phyloP scores from a whole-genome alignment of 2,888 invertebrate species.

The Chrysolina oricalcia region DNA sequence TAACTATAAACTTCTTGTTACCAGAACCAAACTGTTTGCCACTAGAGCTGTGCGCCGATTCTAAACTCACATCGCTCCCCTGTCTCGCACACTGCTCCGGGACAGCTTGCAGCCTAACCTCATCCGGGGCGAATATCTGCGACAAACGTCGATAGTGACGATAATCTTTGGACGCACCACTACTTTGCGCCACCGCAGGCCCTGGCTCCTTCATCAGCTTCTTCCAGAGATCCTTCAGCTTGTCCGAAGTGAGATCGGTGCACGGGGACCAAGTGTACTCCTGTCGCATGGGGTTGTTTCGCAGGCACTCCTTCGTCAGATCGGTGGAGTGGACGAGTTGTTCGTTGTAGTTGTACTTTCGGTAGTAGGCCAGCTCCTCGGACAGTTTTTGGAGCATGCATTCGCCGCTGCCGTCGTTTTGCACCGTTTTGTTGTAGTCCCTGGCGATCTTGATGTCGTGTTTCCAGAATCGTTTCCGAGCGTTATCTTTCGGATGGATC shows the following conservation, averaged over 20 bases:
- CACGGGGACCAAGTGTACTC: conserved; percentile 65
- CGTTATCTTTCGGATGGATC: conserved; percentile 71
- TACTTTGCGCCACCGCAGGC: neutral
- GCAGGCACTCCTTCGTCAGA: conserved; percentile 54
- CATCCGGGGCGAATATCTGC: conserved; percentile 52
- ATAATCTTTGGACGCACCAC: neutral
- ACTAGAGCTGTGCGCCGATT: conserved; percentile 32
- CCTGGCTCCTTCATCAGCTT: conserved; percentile 31
- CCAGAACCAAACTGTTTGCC: conserved; percentile 36
- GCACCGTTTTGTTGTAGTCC: conserved; percentile 73
- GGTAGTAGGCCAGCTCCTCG: conserved; percentile 65
- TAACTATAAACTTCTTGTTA: conserved; percentile 59
- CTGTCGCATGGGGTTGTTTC: conserved; percentile 50
- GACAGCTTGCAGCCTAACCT: conserved; percentile 33
- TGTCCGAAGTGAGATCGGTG: conserved; percentile 40
- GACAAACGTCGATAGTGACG: conserved; percentile 45
- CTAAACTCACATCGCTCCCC: conserved; percentile 34
- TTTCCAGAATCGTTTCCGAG: conserved; percentile 75
- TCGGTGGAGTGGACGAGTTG: conserved; percentile 60
- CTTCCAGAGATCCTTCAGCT: conserved; percentile 35
- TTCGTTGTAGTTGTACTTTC: conserved; percentile 49
- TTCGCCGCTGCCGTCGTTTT: conserved; percentile 61
- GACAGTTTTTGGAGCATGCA: conserved; percentile 63
- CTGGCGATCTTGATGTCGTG: conserved; percentile 78
- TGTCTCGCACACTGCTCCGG: conserved; percentile 27